Percentiles rank a stretch among this genome's conserved stretches.
phyloP scores from a whole-genome alignment of 1,140 invertebrate genomes.

The Wiebesia pumilae region DNA sequence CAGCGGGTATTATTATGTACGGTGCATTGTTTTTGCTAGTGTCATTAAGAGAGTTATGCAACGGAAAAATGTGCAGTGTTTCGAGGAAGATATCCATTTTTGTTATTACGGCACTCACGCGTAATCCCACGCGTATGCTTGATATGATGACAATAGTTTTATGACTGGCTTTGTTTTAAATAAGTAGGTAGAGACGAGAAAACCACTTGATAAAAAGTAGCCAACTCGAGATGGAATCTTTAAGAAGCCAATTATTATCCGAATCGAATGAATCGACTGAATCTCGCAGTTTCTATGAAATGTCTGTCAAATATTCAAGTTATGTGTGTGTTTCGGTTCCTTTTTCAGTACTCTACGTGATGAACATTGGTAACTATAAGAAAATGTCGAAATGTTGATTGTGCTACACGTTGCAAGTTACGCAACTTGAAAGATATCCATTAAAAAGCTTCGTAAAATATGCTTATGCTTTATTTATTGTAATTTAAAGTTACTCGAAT shows the following conservation, averaged over 20 bases:
- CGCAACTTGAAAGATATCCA: too few species aligned
- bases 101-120: constrained; percentile 20
- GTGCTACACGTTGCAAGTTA: too few species aligned
- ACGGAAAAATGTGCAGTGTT: constrained; percentile 7
- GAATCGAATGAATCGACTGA: neutral
- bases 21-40: neutral
- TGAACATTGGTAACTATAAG: too few species aligned
- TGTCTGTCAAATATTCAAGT: neutral
- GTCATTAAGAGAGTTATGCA: constrained; percentile 32
- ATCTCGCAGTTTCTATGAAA: neutral
- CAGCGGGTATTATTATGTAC: neutral
- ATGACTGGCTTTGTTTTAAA: neutral
- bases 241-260: neutral
- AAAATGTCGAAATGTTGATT: too few species aligned
- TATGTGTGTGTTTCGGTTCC: neutral
- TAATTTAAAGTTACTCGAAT: too few species aligned
- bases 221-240: neutral
- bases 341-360: too few species aligned
- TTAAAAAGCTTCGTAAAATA: too few species aligned
- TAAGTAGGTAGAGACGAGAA: neutral
- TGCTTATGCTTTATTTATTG: too few species aligned
- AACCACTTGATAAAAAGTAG: neutral
- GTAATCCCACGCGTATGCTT: neutral
- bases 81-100: constrained; percentile 5
- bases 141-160: neutral